phyloP scores from a whole-genome alignment of 2,113 vertebrate species.

The Prunella himalayana region DNA sequence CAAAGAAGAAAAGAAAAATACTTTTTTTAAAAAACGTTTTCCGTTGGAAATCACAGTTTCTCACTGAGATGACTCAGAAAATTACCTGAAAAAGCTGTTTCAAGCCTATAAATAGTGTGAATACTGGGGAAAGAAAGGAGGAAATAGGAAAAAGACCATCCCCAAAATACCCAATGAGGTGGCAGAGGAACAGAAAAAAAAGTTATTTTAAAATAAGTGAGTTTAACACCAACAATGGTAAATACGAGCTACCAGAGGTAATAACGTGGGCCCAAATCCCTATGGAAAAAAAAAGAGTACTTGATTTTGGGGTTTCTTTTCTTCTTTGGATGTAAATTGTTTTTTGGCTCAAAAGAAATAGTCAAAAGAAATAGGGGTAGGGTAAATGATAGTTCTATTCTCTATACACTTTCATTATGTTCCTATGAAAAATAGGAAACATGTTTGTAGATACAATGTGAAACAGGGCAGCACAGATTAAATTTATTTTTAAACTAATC shows the following conservation, averaged over 20 bases:
- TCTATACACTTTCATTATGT: background rate
- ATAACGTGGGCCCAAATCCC: background rate
- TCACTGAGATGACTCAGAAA: background rate
- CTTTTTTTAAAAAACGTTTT: background rate
- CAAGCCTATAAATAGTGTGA: background rate
- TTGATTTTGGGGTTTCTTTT: background rate
- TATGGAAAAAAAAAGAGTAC: background rate
- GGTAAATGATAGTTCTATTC: background rate
- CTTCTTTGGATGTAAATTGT: background rate
- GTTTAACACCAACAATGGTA: background rate
- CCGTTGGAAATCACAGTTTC: background rate
- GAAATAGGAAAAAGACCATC: background rate
- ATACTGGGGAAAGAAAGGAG: background rate
- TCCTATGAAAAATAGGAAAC: background rate
- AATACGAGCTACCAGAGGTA: background rate
- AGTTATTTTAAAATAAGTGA: background rate
- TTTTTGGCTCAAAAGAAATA: background rate
- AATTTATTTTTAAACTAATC: background rate
- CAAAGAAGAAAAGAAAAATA: background rate
- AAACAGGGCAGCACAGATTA: background rate
- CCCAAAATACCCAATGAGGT: background rate
- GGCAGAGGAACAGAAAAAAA: background rate
- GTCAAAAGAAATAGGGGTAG: background rate
- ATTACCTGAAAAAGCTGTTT: background rate
- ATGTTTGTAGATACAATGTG: background rate